Conservation (phyloP, 2,888 invertebrate genomes). For the Strigamia maritima region DNA sequence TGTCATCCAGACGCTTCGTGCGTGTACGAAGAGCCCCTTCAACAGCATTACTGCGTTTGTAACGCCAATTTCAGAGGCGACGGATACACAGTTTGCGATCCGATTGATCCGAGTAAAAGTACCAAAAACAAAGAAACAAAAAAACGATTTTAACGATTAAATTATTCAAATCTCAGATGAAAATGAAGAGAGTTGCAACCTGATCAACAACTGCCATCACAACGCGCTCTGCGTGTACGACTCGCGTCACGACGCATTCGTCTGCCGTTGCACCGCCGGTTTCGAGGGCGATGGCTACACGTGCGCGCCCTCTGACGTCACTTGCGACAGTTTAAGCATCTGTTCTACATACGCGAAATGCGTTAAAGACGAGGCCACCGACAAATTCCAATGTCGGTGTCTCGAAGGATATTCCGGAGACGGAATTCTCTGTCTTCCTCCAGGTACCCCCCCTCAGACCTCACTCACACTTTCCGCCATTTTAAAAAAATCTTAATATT, state of each 20-base stretch:
- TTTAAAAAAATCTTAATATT: too few relatives aligned
- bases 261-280: constrained; percentile 54
- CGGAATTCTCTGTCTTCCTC: constrained; percentile 49
- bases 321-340: constrained; percentile 59
- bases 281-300: constrained; percentile 55
- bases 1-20: constrained; percentile 50
- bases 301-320: constrained; percentile 46
- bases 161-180: not conserved
- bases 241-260: constrained; percentile 44
- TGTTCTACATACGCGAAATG: constrained; percentile 59
- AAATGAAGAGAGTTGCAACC: constrained; percentile 59
- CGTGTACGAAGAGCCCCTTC: constrained; percentile 46
- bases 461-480: too few relatives aligned
- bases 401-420: constrained; percentile 58
- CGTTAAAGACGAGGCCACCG: constrained; percentile 46
- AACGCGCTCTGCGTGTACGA: constrained; percentile 68
- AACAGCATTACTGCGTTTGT: constrained; percentile 49
- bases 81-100: constrained; percentile 58
- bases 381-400: constrained; percentile 59
- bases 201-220: constrained; percentile 73
- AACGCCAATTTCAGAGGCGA: constrained; percentile 62
- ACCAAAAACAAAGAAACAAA: not conserved
- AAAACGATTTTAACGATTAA: not conserved
- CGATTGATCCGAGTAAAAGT: not conserved
- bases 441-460: too few relatives aligned